Evolutionary conservation across 1,140 invertebrate species (phyloP), one percentile per base, ranked within the genome.

Genomic region (Lutraria rhynchaena): DNA sequence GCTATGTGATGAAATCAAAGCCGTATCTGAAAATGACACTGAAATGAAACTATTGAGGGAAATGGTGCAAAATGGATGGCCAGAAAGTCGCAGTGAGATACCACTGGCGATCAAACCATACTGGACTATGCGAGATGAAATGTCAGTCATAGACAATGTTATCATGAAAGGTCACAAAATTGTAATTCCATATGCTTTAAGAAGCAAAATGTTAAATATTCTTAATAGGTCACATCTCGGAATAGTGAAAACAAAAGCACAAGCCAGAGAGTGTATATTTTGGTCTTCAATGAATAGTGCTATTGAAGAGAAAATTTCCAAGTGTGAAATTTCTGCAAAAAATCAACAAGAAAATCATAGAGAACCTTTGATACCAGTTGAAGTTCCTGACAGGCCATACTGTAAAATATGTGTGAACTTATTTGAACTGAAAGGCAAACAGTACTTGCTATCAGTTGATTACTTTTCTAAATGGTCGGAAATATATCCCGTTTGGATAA

Each of bases 1-100:
- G 58, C 41, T 49, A 78, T 15, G 92, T 93, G 22, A 22, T 93
- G 1, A 65, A 83, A 44, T 83, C 89, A 0, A 89, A 92, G 80
- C 92, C 91, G n/a, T 0, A 3, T 22, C 19, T 44, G 33, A 22
- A 3, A 35, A 63, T 44, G 19, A 63, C 17, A 9, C 44, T n/a
- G 35, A 35, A 22, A n/a, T 9, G 19, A n/a, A 41, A 0, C 17
- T 37, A 3, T 44, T 63, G 33, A 24, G 1, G 13, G 35, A 44
- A 9, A 22, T 5, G 5, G 37, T 41, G 15, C 24, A 15, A n/a
- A 22, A 55, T 41, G 75, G 60, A 41, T 78, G 82, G 75, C 74
- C 65, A 29, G 31, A 71, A 15, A 53, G 61, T n/a, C 17, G 13
- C 0, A 41, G 37, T 41, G 35, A 11, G n/a, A 11, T 3, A 5